Percentiles rank a stretch among this genome's conserved stretches.
Conservation (phyloP, 2,888 invertebrate genomes). For the Allacma fusca region DNA sequence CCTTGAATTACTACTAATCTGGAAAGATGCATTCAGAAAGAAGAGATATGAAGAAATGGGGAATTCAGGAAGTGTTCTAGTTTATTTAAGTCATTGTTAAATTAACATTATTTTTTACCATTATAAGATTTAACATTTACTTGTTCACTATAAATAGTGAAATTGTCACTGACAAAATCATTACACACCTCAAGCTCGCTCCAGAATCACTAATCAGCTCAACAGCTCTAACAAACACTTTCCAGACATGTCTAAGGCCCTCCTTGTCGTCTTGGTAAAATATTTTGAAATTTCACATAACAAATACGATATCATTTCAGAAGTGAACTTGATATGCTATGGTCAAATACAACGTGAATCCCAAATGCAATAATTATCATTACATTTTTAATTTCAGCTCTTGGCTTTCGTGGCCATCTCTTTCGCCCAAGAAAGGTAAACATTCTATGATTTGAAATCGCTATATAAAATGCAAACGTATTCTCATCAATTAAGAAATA, state of each 20-base stretch:
- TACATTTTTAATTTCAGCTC: constrained; percentile 47
- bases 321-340: too few relatives aligned
- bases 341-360: too few relatives aligned
- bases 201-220: constrained; percentile 13
- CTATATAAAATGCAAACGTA: too few relatives aligned
- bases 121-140: background rate
- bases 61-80: too few relatives aligned
- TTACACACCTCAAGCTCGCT: constrained; percentile 12
- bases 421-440: constrained; percentile 54
- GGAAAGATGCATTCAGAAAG: too few relatives aligned
- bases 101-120: background rate
- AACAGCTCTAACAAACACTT: constrained; percentile 8
- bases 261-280: constrained; percentile 50
- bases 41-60: too few relatives aligned
- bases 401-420: constrained; percentile 53
- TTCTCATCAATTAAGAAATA: too few relatives aligned
- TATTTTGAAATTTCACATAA: background rate
- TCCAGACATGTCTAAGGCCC: constrained; percentile 48
- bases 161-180: constrained; percentile 10
- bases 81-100: too few relatives aligned
- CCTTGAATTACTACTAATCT: too few relatives aligned
- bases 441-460: too few relatives aligned
- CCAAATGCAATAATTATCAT: too few relatives aligned
- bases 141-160: constrained; percentile 38
- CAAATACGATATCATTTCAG: too few relatives aligned